Evolutionary conservation across 2,888 invertebrate species (phyloP).

Genomic region (Autographa pulchrina): DNA sequence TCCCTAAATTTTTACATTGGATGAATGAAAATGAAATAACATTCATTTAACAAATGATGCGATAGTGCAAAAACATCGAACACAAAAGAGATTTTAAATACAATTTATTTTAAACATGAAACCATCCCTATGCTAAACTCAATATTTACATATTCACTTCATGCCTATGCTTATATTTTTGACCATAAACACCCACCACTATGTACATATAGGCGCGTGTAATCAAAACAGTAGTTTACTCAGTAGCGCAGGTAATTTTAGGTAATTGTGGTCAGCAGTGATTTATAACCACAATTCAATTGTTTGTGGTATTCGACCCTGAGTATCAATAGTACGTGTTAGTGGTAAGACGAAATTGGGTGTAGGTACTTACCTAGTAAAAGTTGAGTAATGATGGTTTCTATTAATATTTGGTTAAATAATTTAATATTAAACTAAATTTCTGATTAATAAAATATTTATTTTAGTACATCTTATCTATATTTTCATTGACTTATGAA

Average conservation of each 20-base stretch:
- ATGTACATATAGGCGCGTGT: background rate
- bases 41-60: too few species aligned
- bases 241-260: conserved; percentile 5
- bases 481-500: background rate
- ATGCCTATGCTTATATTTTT: background rate
- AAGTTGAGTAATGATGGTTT: conserved; percentile 19
- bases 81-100: too few species aligned
- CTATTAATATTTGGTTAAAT: background rate
- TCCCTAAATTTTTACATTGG: background rate
- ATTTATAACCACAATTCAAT: conserved; percentile 40
- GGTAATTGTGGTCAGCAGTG: conserved; percentile 23
- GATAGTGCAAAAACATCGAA: too few species aligned
- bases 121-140: too few species aligned
- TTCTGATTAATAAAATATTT: too few species aligned
- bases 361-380: conserved; percentile 11
- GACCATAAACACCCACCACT: background rate
- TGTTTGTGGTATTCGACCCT: conserved; percentile 34
- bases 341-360: conserved; percentile 29
- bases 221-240: conserved; percentile 4
- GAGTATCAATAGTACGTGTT: conserved; percentile 27
- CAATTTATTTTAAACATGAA: too few species aligned
- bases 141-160: too few species aligned
- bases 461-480: too few species aligned
- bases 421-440: background rate
- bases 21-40: too few species aligned